Base-by-base conservation (phyloP, 2,888 invertebrate species). In the Athetis lepigone region DNA sequence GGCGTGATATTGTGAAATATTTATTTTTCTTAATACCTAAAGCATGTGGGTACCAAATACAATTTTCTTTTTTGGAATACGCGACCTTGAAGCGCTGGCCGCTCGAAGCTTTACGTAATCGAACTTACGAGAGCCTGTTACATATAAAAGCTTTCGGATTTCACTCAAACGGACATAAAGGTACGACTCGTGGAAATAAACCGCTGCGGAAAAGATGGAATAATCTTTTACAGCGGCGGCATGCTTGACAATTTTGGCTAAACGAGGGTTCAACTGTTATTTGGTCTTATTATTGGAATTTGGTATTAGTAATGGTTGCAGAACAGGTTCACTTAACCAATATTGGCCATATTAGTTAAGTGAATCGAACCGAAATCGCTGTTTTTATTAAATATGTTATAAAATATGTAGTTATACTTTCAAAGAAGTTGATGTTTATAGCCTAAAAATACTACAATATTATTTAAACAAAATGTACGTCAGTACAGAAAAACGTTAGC, bases 1-100 rank as follows among this genome's bases (percentile, higher is more conserved):
- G 73, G 65, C 46, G 62, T 64, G 68, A 65, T 75, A 68, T 72
- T 64, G 58, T 70, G 49, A 72, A 77, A 77, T 70, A 75, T 74
- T 55, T 70, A 52, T 77, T 59, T 63, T 59, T 63, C 49, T 59
- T 64, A 64, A 59, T 54, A 58, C 50, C 51, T 19, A 56, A 61
- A 61, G 13, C 42, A 49, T 54, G 39, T 62, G 29, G 18, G 27
- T 57, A 29, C 29, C 39, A 4, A 62, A 46, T 16, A 58, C 21
- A 59, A 55, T 58, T 43, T 68, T 58, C 49, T 75, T 54, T 58
- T 61, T 62, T 27, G 33, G 51, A 50, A 64, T 68, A 56, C 61
- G 43, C 45, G 57, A 59, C 62, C 69, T 79, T 73, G 51, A 59
- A 62, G 19, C n/a, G 21, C 6, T 64, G n/a, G 39, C 21, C 52